These are phyloP conservation scores for Forbesichthys papilliferus DNA, from an alignment of 2,113 vertebrate species.

Conservation along the genomic window DNA sequence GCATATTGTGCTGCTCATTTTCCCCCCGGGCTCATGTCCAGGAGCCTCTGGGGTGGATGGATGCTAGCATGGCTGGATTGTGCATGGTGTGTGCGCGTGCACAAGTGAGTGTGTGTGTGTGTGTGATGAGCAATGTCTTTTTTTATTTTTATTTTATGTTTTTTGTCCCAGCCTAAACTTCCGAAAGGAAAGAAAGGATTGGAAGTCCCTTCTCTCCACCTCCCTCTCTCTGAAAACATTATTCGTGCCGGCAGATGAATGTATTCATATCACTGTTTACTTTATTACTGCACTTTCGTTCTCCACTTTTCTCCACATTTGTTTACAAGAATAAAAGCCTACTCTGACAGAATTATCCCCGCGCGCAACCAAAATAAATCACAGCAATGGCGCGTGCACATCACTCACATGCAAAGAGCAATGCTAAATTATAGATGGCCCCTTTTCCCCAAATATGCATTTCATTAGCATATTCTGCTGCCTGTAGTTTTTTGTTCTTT, in stretches of 20 bases:
- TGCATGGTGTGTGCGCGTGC: slow-evolving; percentile 19
- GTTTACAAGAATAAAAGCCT: slow-evolving; percentile 81
- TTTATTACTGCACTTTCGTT: slow-evolving; percentile 77
- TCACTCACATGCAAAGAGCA: slow-evolving; percentile 79
- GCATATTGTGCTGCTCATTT: slow-evolving; percentile 53
- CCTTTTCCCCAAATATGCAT: slow-evolving; percentile 78
- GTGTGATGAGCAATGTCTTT: slow-evolving; percentile 2
- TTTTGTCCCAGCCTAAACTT: neutral
- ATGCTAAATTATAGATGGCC: slow-evolving; percentile 80
- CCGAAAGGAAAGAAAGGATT: slow-evolving; percentile 26
- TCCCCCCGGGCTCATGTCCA: neutral
- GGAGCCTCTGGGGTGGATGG: neutral
- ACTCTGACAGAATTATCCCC: slow-evolving; percentile 79
- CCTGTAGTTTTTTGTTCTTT: slow-evolving; percentile 64
- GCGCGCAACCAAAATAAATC: slow-evolving; percentile 77
- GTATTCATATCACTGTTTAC: slow-evolving; percentile 77
- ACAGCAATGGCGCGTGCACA: slow-evolving; percentile 69
- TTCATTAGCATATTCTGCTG: slow-evolving; percentile 78
- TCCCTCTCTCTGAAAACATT: slow-evolving; percentile 61
- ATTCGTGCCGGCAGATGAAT: slow-evolving; percentile 73
- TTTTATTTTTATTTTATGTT: too few species aligned
- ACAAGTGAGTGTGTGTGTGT: slow-evolving; percentile 1
- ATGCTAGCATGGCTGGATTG: slow-evolving; percentile 20
- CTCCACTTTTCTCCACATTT: slow-evolving; percentile 73
- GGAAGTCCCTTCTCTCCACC: slow-evolving; percentile 9